Base-by-base conservation (phyloP, 1,140 invertebrate species). In the Aphaenogaster ashmeadi region DNA sequence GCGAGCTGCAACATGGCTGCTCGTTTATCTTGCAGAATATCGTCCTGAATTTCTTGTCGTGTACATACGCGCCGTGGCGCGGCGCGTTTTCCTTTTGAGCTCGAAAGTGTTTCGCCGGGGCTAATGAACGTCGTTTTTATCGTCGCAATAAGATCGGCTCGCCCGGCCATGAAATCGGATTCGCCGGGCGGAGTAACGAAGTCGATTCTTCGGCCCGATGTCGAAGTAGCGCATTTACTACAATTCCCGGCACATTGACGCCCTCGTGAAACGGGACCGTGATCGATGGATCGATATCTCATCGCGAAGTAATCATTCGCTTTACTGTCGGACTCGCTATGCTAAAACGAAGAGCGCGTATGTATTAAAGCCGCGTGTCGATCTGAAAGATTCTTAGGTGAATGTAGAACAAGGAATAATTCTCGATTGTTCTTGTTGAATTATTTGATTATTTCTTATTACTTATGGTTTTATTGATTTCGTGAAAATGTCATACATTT, bases 11-110 rank as follows among this genome's bases (percentile, higher is more conserved):
- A 47, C 80, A 74, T 74, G 54, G 52, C 52, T 36, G 80, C 80
- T 83, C 80, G 80, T 83, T 83, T 83, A 83, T 83, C 80, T 83
- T 83, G 80, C 80, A 58, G 80, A 83, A 83, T 83, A 83, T 83
- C 67, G 41, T 83, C 80, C 67, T 83, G 69, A 58, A 83, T 83
- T 81, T 81, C 78, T 69, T 69, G 62, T 54, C 62, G 62, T 54
- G 52, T 83, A 60, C 54, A 60, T 72, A 67, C 47, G 47, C 36
- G 62, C 60, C 41, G 33, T 41, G 27, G 56, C 38, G 77, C 47
- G 79, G 50, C 38, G 66, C 54, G 67, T 83, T 83, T 83, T 41
- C 79, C 38, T 83, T 83, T 83, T 47, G 80, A 83, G 50, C 52
- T 58, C 38, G 79, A 83, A 72, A 83, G 67, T 83, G 80, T 83